These are phyloP conservation scores for Heliconius congener DNA, from an alignment of 1,140 invertebrate species.

Conservation along the genomic window DNA sequence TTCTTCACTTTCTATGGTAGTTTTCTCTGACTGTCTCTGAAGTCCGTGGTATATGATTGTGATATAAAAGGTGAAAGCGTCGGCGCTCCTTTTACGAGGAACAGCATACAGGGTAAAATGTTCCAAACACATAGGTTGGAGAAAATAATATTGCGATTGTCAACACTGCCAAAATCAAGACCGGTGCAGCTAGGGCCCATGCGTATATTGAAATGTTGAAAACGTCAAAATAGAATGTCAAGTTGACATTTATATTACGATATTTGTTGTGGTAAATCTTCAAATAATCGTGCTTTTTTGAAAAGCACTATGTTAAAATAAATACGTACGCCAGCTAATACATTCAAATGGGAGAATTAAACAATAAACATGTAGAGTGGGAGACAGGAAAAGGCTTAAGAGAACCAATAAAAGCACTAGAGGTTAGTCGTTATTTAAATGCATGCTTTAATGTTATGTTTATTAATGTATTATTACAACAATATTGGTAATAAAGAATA, in stretches of 20 bases:
- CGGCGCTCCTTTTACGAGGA: too few species aligned
- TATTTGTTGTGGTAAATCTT: not conserved
- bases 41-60: too few species aligned
- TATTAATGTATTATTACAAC: conserved; percentile 40
- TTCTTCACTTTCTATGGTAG: too few species aligned
- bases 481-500: too few species aligned
- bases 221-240: not conserved
- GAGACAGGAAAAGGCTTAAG: conserved; percentile 60
- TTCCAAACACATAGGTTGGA: too few species aligned
- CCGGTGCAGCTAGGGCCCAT: not conserved
- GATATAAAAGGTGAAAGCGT: too few species aligned
- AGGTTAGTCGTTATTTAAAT: conserved; percentile 56
- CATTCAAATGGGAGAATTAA: conserved; percentile 63
- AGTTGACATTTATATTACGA: not conserved
- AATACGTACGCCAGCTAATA: not conserved
- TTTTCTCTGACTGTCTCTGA: too few species aligned
- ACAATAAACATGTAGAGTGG: conserved; percentile 58
- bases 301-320: not conserved
- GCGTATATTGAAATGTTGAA: not conserved
- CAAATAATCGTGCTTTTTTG: not conserved
- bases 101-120: too few species aligned
- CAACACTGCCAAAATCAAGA: not conserved
- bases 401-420: conserved; percentile 68
- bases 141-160: too few species aligned
- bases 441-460: conserved; percentile 17